Evolutionary conservation across 2,797 vertebrate genomes (phyloP).

Genomic region (Cirrhinus mrigala): DNA sequence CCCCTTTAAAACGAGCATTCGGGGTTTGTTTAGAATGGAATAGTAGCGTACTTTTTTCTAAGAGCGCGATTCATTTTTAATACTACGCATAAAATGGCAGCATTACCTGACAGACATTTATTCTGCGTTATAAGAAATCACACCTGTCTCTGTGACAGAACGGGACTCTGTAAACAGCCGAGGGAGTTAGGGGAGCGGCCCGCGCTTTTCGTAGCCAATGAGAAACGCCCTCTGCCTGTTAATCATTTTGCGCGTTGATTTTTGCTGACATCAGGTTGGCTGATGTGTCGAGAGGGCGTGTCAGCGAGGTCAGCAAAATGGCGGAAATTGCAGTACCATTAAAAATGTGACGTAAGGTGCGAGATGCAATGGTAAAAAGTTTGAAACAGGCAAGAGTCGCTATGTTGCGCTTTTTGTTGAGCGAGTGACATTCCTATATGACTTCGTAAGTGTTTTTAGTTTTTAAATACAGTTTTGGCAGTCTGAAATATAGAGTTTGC

Average conservation of each 20-base stretch:
- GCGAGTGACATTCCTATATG: not conserved
- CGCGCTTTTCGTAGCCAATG: not conserved
- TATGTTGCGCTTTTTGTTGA: not conserved
- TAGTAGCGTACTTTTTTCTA: not conserved
- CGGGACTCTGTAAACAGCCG: not conserved
- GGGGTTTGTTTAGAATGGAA: not conserved
- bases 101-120: not conserved
- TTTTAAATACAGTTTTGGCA: not conserved
- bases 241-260: not conserved
- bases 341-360: not conserved
- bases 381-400: not conserved
- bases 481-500: too few relatives aligned
- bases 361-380: not conserved
- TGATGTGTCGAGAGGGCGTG: not conserved
- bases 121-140: not conserved
- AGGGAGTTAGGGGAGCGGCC: not conserved
- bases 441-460: not conserved
- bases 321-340: not conserved
- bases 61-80: not conserved
- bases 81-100: not conserved
- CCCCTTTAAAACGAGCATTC: not conserved
- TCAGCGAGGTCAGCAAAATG: not conserved
- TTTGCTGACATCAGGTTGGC: constrained; percentile 6
- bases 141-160: not conserved
- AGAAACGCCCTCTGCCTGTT: not conserved